These are phyloP conservation scores for Thereva nobilitata DNA, from an alignment of 2,888 invertebrate species.

Conservation along the genomic window DNA sequence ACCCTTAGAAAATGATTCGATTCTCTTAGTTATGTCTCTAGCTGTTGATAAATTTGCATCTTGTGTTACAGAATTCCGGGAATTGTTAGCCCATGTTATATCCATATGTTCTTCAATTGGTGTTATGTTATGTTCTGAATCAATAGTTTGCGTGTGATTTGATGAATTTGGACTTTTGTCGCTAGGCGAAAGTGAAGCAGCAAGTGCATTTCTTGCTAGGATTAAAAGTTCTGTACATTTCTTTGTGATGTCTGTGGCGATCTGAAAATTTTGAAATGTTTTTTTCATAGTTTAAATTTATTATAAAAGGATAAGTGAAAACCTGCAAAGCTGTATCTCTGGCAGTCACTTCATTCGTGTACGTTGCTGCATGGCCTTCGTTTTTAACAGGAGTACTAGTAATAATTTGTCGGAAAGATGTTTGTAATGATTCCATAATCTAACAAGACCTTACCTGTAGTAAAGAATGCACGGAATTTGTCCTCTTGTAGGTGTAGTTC, in stretches of 20 bases:
- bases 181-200: constrained; percentile 62
- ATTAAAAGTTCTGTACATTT: constrained; percentile 76
- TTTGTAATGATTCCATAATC: background rate
- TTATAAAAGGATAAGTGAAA: background rate
- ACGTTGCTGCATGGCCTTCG: constrained; percentile 47
- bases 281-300: background rate
- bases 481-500: constrained; percentile 92
- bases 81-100: constrained; percentile 58
- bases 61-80: constrained; percentile 52
- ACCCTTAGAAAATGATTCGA: constrained; percentile 59
- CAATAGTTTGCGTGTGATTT: constrained; percentile 58
- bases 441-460: constrained; percentile 46
- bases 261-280: constrained; percentile 56
- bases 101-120: constrained; percentile 59
- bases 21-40: constrained; percentile 57
- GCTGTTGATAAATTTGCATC: constrained; percentile 55
- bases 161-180: constrained; percentile 61
- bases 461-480: constrained; percentile 94
- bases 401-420: background rate
- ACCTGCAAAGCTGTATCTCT: constrained; percentile 67
- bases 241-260: constrained; percentile 77
- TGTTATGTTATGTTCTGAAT: constrained; percentile 59
- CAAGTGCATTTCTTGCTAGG: constrained; percentile 71
- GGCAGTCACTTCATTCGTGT: constrained; percentile 52
- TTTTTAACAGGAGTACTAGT: constrained; percentile 54